phyloP scores from a whole-genome alignment of 2,113 vertebrate species.

The Rhinichthys klamathensis region DNA sequence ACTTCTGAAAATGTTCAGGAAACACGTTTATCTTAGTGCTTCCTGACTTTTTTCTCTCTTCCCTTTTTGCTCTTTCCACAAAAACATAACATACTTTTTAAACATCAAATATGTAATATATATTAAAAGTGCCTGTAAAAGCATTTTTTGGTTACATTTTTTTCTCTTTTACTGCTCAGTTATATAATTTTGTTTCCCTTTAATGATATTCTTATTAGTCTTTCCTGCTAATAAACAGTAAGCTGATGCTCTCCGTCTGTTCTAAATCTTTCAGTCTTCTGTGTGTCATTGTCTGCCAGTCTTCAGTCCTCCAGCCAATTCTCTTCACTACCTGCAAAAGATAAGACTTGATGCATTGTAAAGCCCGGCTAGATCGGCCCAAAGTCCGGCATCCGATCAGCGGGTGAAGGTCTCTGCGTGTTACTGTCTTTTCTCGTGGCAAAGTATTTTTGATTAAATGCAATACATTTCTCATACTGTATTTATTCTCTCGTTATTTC shows the following conservation, averaged over 20 bases:
- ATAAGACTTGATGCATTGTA: too few species aligned
- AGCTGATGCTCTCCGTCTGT: not conserved
- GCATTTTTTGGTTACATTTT: not conserved
- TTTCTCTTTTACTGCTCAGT: not conserved
- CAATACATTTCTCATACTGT: too few species aligned
- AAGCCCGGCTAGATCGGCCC: too few species aligned
- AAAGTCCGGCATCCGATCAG: too few species aligned
- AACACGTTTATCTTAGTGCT: not conserved
- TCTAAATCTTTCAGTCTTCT: not conserved
- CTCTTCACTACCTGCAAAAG: too few species aligned
- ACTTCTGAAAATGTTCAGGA: constrained; percentile 20
- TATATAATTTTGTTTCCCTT: not conserved
- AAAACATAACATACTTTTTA: not conserved
- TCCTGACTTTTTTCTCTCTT: constrained; percentile 22
- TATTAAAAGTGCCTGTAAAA: not conserved
- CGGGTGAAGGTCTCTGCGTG: too few species aligned
- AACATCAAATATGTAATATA: too few species aligned
- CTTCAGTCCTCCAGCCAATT: too few species aligned
- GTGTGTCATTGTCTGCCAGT: too few species aligned
- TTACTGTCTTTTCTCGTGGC: too few species aligned
- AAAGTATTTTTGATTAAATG: too few species aligned
- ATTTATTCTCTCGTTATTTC: too few species aligned
- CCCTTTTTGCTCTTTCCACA: not conserved
- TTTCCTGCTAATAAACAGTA: not conserved
- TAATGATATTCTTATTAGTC: not conserved